Evolutionary conservation across 1,140 invertebrate species (phyloP).

Genomic region (Cydia splendana): DNA sequence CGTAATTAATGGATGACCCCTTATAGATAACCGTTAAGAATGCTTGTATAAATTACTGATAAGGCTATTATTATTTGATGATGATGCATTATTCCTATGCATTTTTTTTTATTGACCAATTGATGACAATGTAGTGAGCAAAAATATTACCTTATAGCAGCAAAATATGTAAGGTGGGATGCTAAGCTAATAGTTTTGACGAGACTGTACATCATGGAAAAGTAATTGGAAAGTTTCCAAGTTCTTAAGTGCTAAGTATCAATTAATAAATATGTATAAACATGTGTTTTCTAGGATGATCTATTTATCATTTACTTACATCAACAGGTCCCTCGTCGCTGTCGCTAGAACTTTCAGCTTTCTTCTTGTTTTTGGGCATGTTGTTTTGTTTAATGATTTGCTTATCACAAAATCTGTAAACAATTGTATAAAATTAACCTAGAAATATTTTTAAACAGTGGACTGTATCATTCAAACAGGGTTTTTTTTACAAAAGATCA

Average conservation of each 20-base stretch:
- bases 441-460: not conserved
- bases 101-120: too few species aligned
- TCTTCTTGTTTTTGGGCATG: slow-evolving; percentile 79
- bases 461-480: not conserved
- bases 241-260: slow-evolving; percentile 1
- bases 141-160: too few species aligned
- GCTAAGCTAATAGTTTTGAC: too few species aligned
- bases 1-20: too few species aligned
- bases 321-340: slow-evolving; percentile 76
- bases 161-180: too few species aligned
- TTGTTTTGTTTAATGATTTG: slow-evolving; percentile 24
- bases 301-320: slow-evolving; percentile 55
- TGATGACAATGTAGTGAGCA: too few species aligned
- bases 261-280: not conserved
- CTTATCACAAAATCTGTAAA: slow-evolving; percentile 18
- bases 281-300: slow-evolving; percentile 32
- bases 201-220: too few species aligned
- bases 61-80: too few species aligned
- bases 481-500: too few species aligned
- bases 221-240: slow-evolving; percentile 26
- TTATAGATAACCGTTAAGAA: too few species aligned
- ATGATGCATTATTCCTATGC: too few species aligned
- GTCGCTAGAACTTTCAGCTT: slow-evolving; percentile 62
- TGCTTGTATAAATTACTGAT: too few species aligned
- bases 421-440: slow-evolving; percentile 28